Conservation (phyloP, 2,888 invertebrate genomes). For the Hyposoter didymator region DNA sequence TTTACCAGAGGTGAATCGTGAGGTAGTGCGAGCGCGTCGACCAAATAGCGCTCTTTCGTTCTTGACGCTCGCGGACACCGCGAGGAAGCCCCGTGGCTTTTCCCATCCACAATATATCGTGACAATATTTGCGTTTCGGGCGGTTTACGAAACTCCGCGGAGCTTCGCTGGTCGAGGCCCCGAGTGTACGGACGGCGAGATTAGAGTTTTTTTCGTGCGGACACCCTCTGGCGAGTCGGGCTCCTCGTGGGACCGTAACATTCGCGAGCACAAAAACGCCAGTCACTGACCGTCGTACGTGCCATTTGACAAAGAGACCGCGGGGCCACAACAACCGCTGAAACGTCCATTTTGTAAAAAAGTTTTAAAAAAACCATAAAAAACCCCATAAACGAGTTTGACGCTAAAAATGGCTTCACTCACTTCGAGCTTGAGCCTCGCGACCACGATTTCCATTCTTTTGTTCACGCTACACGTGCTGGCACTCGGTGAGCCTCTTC, state of each 20-base stretch:
- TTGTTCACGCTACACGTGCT: slow-evolving; percentile 16
- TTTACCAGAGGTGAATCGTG: slow-evolving; percentile 41
- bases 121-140: slow-evolving; percentile 25
- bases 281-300: slow-evolving; percentile 10
- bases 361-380: neutral
- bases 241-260: neutral
- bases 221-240: slow-evolving; percentile 4
- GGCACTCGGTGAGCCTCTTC: slow-evolving; percentile 20
- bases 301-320: slow-evolving; percentile 28
- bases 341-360: slow-evolving; percentile 23
- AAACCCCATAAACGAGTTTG: neutral
- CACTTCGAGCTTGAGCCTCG: slow-evolving; percentile 3
- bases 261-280: slow-evolving; percentile 28
- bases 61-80: slow-evolving; percentile 8
- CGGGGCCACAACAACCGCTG: neutral
- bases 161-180: neutral
- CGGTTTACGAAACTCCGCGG: neutral
- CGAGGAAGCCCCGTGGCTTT: slow-evolving; percentile 33
- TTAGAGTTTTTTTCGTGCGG: neutral
- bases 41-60: slow-evolving; percentile 4
- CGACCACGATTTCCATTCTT: neutral
- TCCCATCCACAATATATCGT: slow-evolving; percentile 30
- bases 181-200: neutral
- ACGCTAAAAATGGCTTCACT: slow-evolving; percentile 41
- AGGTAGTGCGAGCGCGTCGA: slow-evolving; percentile 35